Percentiles rank a stretch among this genome's conserved stretches.
Evolutionary conservation across 2,797 vertebrate genomes (phyloP).

Genomic region (Streptopelia turtur): DNA sequence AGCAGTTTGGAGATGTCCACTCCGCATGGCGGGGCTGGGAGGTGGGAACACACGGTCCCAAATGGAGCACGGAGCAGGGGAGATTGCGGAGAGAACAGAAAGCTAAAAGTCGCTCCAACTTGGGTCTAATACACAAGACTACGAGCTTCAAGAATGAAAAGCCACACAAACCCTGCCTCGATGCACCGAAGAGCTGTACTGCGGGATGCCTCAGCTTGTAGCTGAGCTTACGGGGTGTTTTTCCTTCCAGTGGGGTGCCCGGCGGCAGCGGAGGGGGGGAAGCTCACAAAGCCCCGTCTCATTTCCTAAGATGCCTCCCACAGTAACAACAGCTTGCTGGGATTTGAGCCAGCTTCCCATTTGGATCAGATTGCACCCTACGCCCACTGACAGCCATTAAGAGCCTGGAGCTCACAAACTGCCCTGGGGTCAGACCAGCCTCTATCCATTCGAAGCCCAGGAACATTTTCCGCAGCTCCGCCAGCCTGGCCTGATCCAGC

Average conservation of each 20-base stretch:
- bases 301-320: not conserved
- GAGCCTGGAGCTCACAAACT: not conserved
- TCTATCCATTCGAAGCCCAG: not conserved
- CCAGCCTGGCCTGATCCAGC: not conserved
- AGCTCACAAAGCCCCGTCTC: not conserved
- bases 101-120: rapidly evolving
- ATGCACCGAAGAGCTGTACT: not conserved
- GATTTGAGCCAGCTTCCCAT: slow-evolving; percentile 46
- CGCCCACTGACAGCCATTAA: not conserved
- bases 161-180: not conserved
- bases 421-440: not conserved
- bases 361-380: slow-evolving; percentile 30
- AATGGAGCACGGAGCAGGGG: not conserved
- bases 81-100: not conserved
- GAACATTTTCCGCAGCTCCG: not conserved
- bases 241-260: not conserved
- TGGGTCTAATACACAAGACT: rapidly evolving
- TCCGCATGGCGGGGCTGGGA: rapidly evolving
- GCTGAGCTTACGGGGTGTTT: not conserved
- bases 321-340: not conserved
- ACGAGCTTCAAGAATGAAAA: rapidly evolving
- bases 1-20: not conserved
- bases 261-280: rapidly evolving
- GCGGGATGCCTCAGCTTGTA: not conserved
- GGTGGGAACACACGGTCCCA: rapidly evolving